Base-by-base conservation (phyloP, 2,888 invertebrate genomes). In the Microctonus aethiopoides region DNA sequence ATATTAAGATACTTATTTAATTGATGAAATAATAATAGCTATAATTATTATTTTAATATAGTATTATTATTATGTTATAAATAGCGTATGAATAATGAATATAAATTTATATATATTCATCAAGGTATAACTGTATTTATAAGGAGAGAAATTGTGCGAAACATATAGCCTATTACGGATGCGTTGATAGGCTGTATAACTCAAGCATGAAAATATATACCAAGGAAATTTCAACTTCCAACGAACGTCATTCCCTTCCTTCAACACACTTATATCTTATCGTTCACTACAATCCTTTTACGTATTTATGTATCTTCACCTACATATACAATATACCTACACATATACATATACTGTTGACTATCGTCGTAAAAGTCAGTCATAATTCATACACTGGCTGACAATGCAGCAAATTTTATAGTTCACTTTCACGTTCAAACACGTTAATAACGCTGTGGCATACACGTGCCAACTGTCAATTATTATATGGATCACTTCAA, bases 341-440 rank as follows among this genome's bases (percentile, higher is more conserved):
- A 46, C 46, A 46, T 46, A 20, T n/a, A 46, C 16, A 16, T n/a
- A 0, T 46, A 16, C 16, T 46, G 6, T 46, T 20, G 3, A 16
- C 46, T 26, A 22, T 26, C n/a, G 11, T 54, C 22, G n/a, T 24
- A 54, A 54, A 54, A 54, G 54, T 24, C 22, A 54, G 11, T 24
- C 54, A 54, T 54, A 54, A 54, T 54, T 54, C 54, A 54, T 26
- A 26, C 54, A 54, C 54, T 24, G 54, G 24, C 54, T 54, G 54
- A 54, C 54, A 24, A 54, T n/a, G 54, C 54, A 54, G 54, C 54
- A 54, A 54, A 54, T 54, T 54, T 54, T 54, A 54, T 54, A 11
- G 26, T 26, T 13, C 54, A 54, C 54, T 24, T 54, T 26, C 54
- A 54, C 54, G 54, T 54, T 54, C 26, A 24, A 26, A 54, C 54